Base-by-base conservation (phyloP, 2,888 invertebrate genomes). In the Carabus problematicus region DNA sequence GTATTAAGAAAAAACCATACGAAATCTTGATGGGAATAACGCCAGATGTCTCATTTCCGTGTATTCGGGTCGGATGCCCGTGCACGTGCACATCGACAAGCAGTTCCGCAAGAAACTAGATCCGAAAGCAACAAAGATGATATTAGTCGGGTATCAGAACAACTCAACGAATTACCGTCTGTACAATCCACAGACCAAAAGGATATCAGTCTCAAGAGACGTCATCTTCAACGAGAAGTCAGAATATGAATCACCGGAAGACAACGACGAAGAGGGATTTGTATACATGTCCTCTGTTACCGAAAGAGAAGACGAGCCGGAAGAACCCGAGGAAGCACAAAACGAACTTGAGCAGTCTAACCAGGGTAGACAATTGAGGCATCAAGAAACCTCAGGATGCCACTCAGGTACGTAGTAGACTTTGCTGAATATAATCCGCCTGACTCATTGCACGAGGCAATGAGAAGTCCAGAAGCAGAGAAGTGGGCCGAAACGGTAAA, bases 111-210 rank as follows among this genome's bases (percentile, higher is more conserved):
- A 41, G n/a, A 73, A 73, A 62, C 63, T 70, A 70, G 72, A 73
- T 29, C 63, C 61, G 41, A 71, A 72, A 40, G 39, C 49, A 4
- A 40, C 71, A 43, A 60, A 61, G 18, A 49, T 69, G 19, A 61
- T 70, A 59, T 64, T 64, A 41, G 73, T 77, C 12, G 77, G 76
- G 3, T 77, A 72, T 58, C 61, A 68, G 55, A 75, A 77, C 40
- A 69, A 72, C 52, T 47, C 70, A 2, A 76, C 76, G 67, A 75
- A 75, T 8, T 76, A 76, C 61, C 45, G 75, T 39, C 41, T 76
- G 1, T 72, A 73, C 56, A 67, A 77, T 66, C 72, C 72, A 58
- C 41, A 42, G n/a, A 67, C 39, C 7, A 71, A 70, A 47, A 70
- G 61, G 7, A 3, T 45, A 45, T 45, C 45, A 45, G 45, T 45